phyloP scores from a whole-genome alignment of 2,888 invertebrate genomes.

The Zhuqinia jingwanae region DNA sequence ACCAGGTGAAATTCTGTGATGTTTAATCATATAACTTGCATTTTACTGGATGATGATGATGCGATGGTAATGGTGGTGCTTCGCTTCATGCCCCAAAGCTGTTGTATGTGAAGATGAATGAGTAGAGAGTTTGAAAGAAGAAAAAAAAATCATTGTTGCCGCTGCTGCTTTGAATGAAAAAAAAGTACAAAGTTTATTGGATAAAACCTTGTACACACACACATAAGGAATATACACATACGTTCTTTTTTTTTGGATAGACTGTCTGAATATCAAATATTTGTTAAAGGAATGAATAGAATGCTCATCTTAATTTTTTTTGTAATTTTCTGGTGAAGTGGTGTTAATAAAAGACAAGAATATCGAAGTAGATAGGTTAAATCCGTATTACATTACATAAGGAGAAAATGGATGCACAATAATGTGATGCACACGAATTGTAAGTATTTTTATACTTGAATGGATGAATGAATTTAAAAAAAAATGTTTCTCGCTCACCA shows the following conservation, averaged over 20 bases:
- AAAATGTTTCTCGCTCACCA: neutral
- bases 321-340: conserved; percentile 50
- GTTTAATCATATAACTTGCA: too few relatives aligned
- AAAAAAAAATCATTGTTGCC: neutral
- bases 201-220: too few relatives aligned
- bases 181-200: too few relatives aligned
- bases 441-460: neutral
- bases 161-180: too few relatives aligned
- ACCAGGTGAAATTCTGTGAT: conserved; percentile 61
- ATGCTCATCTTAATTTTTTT: conserved; percentile 42
- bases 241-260: too few relatives aligned
- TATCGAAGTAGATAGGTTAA: neutral
- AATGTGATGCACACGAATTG: too few relatives aligned
- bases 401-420: too few relatives aligned
- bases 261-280: conserved; percentile 24
- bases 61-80: conserved; percentile 8
- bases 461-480: neutral
- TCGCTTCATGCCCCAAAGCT: conserved; percentile 19
- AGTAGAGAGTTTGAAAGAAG: neutral
- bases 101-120: conserved; percentile 15
- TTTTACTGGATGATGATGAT: too few relatives aligned
- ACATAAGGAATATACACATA: too few relatives aligned
- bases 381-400: too few relatives aligned
- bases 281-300: conserved; percentile 41
- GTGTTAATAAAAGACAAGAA: neutral